Base-by-base conservation (phyloP, 2,888 invertebrate genomes). In the Thymelicus lineola region DNA sequence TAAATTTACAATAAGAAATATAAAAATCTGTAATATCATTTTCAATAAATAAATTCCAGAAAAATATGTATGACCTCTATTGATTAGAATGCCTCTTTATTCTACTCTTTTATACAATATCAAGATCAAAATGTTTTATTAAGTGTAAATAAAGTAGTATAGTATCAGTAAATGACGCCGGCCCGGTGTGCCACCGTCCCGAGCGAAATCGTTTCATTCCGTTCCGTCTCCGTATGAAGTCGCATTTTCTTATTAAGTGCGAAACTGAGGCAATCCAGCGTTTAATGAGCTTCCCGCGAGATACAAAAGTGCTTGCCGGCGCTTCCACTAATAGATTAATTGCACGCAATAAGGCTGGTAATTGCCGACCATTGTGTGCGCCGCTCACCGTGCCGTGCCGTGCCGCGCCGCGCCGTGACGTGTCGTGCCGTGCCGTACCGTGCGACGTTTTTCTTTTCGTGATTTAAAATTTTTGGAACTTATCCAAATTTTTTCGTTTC, bases 201-300 rank as follows among this genome's bases (percentile, higher is more conserved):
- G 60, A 62, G 58, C 60, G 74, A 75, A 79, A 80, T 80, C 80
- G 80, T 78, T 80, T 77, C 80, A 77, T 75, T 73, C 78, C 78
- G 70, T 75, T 73, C 78, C 78, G 70, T 73, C 71, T 77, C 79
- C 77, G 80, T 82, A 79, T 83, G 77, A 76, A 82, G 79, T 82
- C 80, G 84, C 84, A 78, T 76, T 76, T 75, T 77, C 75, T 76
- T 78, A 79, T 78, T 75, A 83, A 83, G 81, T 74, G 80, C 79
- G 75, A 76, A 79, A 81, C 80, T 79, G 82, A 83, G 86, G 85
- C 85, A 83, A 87, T 87, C 84, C 85, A 72, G 75, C 81, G 78
- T 81, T 84, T 90, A 90, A 90, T 89, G 89, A 89, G 89, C 81
- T 73, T 78, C 74, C 76, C 75, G 75, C 71, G 74, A 72, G 74